Evolutionary conservation across 1,140 invertebrate genomes (phyloP).

Genomic region (Apis florea): DNA sequence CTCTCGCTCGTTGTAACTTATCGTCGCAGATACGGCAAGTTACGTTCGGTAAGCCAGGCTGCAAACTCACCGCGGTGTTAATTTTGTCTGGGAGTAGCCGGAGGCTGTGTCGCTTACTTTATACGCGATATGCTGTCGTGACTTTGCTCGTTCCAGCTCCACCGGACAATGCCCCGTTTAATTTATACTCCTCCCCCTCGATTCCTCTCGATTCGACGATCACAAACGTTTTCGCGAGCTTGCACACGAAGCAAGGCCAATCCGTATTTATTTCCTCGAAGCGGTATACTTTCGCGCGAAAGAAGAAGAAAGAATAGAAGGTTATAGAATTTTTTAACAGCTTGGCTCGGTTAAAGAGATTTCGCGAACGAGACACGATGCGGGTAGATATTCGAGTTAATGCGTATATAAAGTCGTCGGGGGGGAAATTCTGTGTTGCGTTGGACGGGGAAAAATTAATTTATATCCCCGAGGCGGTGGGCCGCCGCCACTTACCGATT

Average conservation of each 20-base stretch:
- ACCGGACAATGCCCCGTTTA: slow-evolving; percentile 4
- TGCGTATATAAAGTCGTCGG: too few species aligned
- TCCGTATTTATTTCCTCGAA: too few species aligned
- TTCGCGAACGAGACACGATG: too few species aligned
- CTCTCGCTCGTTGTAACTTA: slow-evolving; percentile 8
- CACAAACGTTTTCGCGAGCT: too few species aligned
- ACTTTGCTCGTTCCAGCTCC: slow-evolving; percentile 35
- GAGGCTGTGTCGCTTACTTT: slow-evolving; percentile 60
- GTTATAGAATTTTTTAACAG: too few species aligned
- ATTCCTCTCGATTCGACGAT: not conserved
- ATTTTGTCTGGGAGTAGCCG: slow-evolving; percentile 43
- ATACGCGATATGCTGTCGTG: slow-evolving; percentile 59
- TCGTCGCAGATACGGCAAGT: slow-evolving; percentile 49
- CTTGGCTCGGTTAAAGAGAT: too few species aligned
- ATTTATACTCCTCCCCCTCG: not conserved
- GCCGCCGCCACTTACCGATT: slow-evolving; percentile 53
- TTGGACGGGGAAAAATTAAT: slow-evolving; percentile 43
- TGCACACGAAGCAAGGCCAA: too few species aligned
- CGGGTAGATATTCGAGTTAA: too few species aligned
- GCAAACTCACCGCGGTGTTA: slow-evolving; percentile 58
- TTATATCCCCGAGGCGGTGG: slow-evolving; percentile 36
- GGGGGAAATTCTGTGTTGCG: slow-evolving; percentile 19
- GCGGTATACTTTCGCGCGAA: too few species aligned
- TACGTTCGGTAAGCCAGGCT: slow-evolving; percentile 43
- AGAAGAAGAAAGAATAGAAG: too few species aligned